Conservation (phyloP, 2,888 invertebrate genomes). For the Phyllotreta cruciferae region DNA sequence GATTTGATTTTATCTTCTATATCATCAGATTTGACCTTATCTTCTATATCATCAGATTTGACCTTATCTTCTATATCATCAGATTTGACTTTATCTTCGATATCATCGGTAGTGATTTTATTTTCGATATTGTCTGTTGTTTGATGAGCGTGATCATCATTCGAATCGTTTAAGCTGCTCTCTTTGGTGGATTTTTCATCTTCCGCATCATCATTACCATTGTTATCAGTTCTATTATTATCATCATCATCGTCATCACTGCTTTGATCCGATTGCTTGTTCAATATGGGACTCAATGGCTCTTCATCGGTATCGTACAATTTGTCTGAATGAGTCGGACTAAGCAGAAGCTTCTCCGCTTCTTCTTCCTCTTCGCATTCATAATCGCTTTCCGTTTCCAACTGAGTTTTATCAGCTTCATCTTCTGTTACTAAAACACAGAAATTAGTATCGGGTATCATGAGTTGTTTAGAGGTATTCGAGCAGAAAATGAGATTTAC, state of each 20-base stretch:
- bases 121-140: not conserved
- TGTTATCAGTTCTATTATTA: not conserved
- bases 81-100: too few relatives aligned
- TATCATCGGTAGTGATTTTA: too few relatives aligned
- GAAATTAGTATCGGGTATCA: too few relatives aligned
- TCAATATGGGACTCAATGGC: conserved; percentile 30
- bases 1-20: too few relatives aligned
- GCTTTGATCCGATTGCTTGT: conserved; percentile 24
- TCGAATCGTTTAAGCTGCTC: not conserved
- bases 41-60: too few relatives aligned
- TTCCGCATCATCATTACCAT: conserved; percentile 1
- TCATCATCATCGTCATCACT: conserved; percentile 15
- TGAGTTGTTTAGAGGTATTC: too few relatives aligned
- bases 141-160: not conserved
- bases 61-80: too few relatives aligned
- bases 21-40: too few relatives aligned
- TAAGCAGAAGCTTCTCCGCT: conserved; percentile 27
- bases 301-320: conserved; percentile 34
- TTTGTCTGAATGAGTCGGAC: conserved; percentile 31
- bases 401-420: conserved; percentile 10
- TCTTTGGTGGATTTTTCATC: conserved; percentile 9
- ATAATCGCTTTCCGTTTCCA: conserved; percentile 35
- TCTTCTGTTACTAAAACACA: conserved; percentile 10
- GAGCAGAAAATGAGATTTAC: not conserved
- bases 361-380: conserved; percentile 31